A percentile compares a stretch with the other conserved stretches of the same genome.
These are phyloP conservation scores for Prionailurus bengalensis DNA, from an alignment of 2,113 vertebrate species.

Conservation along the genomic window DNA sequence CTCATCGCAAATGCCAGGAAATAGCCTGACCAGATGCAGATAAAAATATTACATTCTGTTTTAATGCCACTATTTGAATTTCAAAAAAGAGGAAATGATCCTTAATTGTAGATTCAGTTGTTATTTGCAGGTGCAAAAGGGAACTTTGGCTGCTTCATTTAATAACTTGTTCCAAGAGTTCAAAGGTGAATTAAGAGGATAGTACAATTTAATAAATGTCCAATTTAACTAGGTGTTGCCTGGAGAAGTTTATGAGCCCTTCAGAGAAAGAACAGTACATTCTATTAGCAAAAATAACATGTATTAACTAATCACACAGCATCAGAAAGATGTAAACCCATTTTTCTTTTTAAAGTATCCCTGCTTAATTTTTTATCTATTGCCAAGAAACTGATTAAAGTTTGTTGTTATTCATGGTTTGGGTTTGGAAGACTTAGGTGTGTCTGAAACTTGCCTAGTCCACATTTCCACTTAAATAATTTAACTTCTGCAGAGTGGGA, in stretches of 20 bases:
- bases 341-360: conserved; percentile 53
- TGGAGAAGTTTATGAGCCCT: conserved; percentile 69
- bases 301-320: conserved; percentile 41
- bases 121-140: conserved; percentile 79
- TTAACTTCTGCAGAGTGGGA: conserved; percentile 15
- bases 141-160: conserved; percentile 54
- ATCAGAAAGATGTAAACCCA: conserved; percentile 46
- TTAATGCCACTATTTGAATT: conserved; percentile 78
- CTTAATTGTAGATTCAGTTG: conserved; percentile 75
- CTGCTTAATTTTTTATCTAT: conserved; percentile 40
- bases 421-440: conserved; percentile 29
- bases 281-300: conserved; percentile 51
- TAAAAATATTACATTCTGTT: conserved; percentile 72
- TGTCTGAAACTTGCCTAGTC: conserved; percentile 36
- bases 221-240: conserved; percentile 72
- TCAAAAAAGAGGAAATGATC: conserved; percentile 75
- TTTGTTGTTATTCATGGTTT: conserved; percentile 57
- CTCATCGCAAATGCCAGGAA: conserved; percentile 73
- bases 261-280: conserved; percentile 48
- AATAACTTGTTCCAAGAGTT: conserved; percentile 61
- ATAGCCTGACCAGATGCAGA: conserved; percentile 73
- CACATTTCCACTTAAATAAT: conserved; percentile 54
- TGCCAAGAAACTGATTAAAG: conserved; percentile 71
- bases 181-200: conserved; percentile 69
- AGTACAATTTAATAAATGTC: conserved; percentile 72